phyloP scores from a whole-genome alignment of 2,113 vertebrate genomes.

The Nibea albiflora region DNA sequence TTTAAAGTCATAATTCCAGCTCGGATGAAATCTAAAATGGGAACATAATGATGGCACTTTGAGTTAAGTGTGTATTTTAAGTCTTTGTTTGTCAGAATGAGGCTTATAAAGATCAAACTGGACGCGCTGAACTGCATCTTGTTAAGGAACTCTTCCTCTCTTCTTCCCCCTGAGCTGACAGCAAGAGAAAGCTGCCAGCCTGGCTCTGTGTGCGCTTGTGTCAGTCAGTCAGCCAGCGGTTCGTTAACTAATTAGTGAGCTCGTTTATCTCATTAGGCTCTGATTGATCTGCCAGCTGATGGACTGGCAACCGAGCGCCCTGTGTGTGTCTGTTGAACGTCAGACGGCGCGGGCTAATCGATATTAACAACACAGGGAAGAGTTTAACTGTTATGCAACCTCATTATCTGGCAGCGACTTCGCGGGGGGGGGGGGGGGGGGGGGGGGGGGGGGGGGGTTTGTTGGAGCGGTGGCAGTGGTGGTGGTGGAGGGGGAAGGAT shows the following conservation, averaged over 20 bases:
- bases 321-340: conserved; percentile 58
- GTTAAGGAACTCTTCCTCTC: background rate
- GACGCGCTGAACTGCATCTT: background rate
- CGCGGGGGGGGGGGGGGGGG: background rate
- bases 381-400: conserved; percentile 76
- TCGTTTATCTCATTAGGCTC: conserved; percentile 77
- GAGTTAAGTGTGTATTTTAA: background rate
- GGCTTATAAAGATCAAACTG: background rate
- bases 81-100: background rate
- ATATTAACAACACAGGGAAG: conserved; percentile 70
- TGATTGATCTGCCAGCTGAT: conserved; percentile 77
- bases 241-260: conserved; percentile 74
- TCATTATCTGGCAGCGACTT: conserved; percentile 58
- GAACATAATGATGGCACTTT: background rate
- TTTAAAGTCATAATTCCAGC: background rate
- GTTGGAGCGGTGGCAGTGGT: too few relatives aligned
- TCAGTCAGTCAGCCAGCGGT: conserved; percentile 63
- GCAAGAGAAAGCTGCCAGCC: conserved; percentile 43
- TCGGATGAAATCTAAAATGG: background rate
- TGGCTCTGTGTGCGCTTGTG: conserved; percentile 35
- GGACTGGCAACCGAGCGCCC: conserved; percentile 57
- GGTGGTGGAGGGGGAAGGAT: background rate
- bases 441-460: background rate
- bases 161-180: conserved; percentile 17
- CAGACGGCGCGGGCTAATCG: conserved; percentile 59